Evolutionary conservation across 2,113 vertebrate genomes (phyloP).

Genomic region (Neomonachus schauinslandi): DNA sequence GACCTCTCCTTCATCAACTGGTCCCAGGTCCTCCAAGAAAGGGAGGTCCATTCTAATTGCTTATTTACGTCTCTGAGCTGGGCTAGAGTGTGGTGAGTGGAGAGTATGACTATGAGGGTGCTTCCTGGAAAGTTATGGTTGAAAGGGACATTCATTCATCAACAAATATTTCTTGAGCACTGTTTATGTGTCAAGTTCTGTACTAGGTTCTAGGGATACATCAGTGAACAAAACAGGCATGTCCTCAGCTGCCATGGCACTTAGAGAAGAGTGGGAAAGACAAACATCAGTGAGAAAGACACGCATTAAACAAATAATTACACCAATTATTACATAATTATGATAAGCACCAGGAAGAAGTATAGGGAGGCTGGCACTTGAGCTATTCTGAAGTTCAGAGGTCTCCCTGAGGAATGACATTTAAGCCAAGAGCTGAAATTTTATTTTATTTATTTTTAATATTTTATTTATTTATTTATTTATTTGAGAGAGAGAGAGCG

Average conservation of each 20-base stretch:
- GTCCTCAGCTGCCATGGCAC: neutral
- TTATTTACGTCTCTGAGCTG: neutral
- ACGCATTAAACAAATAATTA: neutral
- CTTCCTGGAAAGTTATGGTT: neutral
- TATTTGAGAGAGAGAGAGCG: neutral
- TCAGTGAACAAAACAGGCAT: neutral
- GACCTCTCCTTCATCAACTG: neutral
- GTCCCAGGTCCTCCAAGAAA: constrained; percentile 20
- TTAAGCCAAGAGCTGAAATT: neutral
- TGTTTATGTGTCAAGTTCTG: neutral
- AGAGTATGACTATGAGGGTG: neutral
- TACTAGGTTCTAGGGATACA: neutral
- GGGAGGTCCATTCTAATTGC: neutral
- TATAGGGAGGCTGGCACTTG: neutral
- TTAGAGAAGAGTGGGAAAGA: constrained; percentile 1
- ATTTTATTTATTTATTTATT: neutral
- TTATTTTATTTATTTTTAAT: neutral
- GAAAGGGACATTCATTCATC: constrained; percentile 2
- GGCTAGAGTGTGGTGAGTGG: neutral
- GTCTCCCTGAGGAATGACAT: constrained; percentile 22
- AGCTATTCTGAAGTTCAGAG: neutral
- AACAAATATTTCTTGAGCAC: neutral
- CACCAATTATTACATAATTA: neutral
- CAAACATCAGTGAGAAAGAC: neutral
- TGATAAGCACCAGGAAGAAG: neutral